These are phyloP conservation scores for Podabrus alpinus DNA, from an alignment of 2,888 invertebrate genomes.

Conservation along the genomic window DNA sequence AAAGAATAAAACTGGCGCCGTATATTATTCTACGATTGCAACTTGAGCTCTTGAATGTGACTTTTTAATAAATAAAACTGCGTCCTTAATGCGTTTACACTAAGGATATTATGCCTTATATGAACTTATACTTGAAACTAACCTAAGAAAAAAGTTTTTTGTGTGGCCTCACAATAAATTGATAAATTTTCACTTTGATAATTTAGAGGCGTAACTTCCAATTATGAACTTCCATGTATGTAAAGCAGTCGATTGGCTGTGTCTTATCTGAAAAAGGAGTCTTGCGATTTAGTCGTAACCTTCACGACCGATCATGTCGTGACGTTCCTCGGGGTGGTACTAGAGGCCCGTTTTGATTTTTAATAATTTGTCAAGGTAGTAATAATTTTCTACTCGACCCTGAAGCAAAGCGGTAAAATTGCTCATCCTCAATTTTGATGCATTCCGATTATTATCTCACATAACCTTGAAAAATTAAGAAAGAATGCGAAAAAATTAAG, in stretches of 20 bases:
- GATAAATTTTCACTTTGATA: not conserved
- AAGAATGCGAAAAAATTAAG: not conserved
- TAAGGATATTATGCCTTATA: slow-evolving; percentile 24
- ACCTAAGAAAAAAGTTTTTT: not conserved
- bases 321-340: not conserved
- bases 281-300: not conserved
- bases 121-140: slow-evolving; percentile 22
- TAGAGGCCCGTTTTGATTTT: not conserved
- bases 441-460: not conserved
- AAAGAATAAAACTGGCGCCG: slow-evolving; percentile 24
- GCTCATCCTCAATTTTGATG: not conserved
- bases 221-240: not conserved
- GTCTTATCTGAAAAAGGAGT: not conserved
- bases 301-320: not conserved
- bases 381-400: not conserved
- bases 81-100: slow-evolving; percentile 20
- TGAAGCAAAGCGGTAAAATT: not conserved
- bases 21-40: slow-evolving; percentile 12
- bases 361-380: not conserved
- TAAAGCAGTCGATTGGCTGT: not conserved
- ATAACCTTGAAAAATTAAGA: not conserved
- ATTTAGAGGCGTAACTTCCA: not conserved
- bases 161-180: not conserved
- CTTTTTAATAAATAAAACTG: slow-evolving; percentile 20
- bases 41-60: not conserved